Conservation (phyloP, 2,888 invertebrate species). For the Chymomyza caudatula region DNA sequence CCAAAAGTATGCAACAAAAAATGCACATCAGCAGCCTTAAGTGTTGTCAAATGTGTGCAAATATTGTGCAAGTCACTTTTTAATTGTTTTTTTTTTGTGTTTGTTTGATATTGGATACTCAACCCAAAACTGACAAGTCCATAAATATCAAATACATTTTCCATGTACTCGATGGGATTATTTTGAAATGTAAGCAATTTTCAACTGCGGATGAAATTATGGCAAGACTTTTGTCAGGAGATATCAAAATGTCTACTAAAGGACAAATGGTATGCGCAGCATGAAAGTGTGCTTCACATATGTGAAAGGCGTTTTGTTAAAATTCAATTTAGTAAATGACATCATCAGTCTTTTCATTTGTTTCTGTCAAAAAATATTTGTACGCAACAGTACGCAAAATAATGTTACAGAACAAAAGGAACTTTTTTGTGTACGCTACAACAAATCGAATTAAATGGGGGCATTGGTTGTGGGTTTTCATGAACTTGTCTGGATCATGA, state of each 20-base stretch:
- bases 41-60: neutral
- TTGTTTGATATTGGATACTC: neutral
- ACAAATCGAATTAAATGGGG: neutral
- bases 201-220: conserved; percentile 51
- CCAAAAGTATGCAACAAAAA: conserved; percentile 24
- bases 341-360: conserved; percentile 59
- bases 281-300: neutral
- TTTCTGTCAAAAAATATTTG: conserved; percentile 40
- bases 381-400: conserved; percentile 1
- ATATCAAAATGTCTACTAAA: neutral
- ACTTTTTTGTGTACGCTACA: neutral
- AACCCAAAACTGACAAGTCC: neutral
- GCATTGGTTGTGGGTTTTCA: neutral
- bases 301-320: conserved; percentile 6
- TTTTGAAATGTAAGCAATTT: too few relatives aligned
- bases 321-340: conserved; percentile 62
- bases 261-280: neutral
- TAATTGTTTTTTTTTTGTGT: neutral
- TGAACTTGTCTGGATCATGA: neutral
- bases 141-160: conserved; percentile 14
- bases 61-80: neutral
- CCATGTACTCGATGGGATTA: too few relatives aligned
- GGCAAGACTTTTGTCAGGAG: conserved; percentile 26
- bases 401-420: neutral
- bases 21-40: conserved; percentile 2